These are phyloP conservation scores for Spheniscus mendiculus DNA, from an alignment of 2,113 vertebrate genomes.

Conservation along the genomic window DNA sequence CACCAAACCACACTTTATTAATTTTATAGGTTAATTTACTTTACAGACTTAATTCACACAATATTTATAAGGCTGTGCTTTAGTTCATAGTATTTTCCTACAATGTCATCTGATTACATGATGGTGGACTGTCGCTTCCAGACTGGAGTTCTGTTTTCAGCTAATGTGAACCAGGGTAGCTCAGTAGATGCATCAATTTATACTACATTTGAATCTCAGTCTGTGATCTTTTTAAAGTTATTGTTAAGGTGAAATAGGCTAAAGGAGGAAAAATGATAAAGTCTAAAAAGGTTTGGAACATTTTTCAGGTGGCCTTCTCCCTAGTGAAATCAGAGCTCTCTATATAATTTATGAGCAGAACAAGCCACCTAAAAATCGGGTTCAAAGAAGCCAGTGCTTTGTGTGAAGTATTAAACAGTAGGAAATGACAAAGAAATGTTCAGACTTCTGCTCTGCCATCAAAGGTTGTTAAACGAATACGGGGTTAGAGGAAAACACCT, in stretches of 20 bases:
- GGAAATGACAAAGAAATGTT: slow-evolving; percentile 37
- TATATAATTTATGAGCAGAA: slow-evolving; percentile 14
- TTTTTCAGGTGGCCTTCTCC: slow-evolving; percentile 13
- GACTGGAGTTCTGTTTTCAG: neutral
- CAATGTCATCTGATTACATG: neutral
- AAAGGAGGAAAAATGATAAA: neutral
- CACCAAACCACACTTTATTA: neutral
- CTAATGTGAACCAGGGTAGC: neutral
- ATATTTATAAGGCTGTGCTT: neutral
- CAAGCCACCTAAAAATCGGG: slow-evolving; percentile 27
- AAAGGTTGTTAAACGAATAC: neutral
- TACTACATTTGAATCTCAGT: neutral
- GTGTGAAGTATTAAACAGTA: slow-evolving; percentile 43
- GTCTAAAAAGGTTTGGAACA: neutral
- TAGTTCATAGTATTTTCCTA: neutral
- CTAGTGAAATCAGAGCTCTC: neutral
- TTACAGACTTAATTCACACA: neutral
- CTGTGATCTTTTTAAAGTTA: neutral
- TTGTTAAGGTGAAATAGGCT: neutral
- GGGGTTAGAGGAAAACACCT: slow-evolving; percentile 8
- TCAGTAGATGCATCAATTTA: neutral
- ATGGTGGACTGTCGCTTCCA: neutral
- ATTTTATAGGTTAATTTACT: neutral
- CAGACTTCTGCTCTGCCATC: slow-evolving; percentile 12
- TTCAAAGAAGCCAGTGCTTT: slow-evolving; percentile 29